Percentiles rank a stretch among this genome's conserved stretches.
Evolutionary conservation across 2,888 invertebrate genomes (phyloP).

Genomic region (Epirrhoe alternata): DNA sequence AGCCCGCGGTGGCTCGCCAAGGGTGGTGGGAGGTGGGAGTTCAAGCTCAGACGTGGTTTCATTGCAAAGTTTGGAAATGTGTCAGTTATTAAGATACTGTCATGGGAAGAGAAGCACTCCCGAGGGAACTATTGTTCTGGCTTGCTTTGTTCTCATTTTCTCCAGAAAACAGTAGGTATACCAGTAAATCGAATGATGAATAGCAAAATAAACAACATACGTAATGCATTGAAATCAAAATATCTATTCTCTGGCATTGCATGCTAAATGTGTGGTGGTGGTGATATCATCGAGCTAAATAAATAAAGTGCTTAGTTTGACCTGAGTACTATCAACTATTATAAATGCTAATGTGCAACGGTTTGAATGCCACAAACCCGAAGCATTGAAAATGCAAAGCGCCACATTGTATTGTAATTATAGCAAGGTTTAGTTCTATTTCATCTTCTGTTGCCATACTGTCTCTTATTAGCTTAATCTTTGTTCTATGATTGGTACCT

Average conservation of each 20-base stretch:
- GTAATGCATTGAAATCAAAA: constrained; percentile 38
- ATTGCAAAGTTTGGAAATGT: constrained; percentile 44
- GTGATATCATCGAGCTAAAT: constrained; percentile 41
- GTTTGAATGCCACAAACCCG: constrained; percentile 21
- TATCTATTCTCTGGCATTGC: constrained; percentile 38
- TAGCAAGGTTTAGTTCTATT: constrained; percentile 26
- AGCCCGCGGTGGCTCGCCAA: constrained; percentile 68
- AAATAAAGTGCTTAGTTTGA: constrained; percentile 33
- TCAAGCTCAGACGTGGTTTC: constrained; percentile 37
- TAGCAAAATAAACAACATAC: constrained; percentile 27
- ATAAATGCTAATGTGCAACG: constrained; percentile 31
- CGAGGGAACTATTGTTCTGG: constrained; percentile 15
- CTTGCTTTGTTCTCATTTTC: constrained; percentile 12
- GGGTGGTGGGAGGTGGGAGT: constrained; percentile 53
- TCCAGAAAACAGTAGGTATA: neutral
- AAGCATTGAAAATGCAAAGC: constrained; percentile 28
- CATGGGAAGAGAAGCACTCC: constrained; percentile 32
- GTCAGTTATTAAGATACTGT: constrained; percentile 44
- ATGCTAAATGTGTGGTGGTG: constrained; percentile 38
- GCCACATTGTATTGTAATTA: constrained; percentile 33
- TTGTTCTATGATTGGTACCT: neutral
- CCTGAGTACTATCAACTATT: constrained; percentile 36
- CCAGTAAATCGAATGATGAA: constrained; percentile 14
- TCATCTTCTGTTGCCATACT: constrained; percentile 9
- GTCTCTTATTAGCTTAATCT: neutral